Percentiles rank a stretch among this genome's conserved stretches.
phyloP scores from a whole-genome alignment of 2,888 invertebrate species.

The Alcis repandata region DNA sequence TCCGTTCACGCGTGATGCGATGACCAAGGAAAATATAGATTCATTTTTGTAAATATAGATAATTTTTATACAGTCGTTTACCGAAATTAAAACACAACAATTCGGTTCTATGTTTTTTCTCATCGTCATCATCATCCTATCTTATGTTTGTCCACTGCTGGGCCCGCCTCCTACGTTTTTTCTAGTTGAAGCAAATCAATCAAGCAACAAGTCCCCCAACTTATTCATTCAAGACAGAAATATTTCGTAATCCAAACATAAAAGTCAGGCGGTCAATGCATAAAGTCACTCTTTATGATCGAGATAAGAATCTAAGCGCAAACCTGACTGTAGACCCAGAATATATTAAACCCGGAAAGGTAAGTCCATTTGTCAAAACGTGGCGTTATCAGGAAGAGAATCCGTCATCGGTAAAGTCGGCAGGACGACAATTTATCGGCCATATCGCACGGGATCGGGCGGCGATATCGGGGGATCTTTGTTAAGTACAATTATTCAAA shows the following conservation, averaged over 20 bases:
- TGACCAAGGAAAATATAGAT: no score
- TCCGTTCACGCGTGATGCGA: no score
- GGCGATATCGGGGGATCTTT: conserved; percentile 57
- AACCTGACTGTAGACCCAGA: conserved; percentile 58
- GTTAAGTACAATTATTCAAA: conserved; percentile 45
- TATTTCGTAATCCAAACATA: conserved; percentile 42
- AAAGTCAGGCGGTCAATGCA: conserved; percentile 45
- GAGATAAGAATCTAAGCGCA: conserved; percentile 72
- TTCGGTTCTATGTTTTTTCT: no score
- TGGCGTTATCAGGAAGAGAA: conserved; percentile 77
- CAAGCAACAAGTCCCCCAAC: not conserved
- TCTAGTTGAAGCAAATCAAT: not conserved
- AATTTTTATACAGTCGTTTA: no score
- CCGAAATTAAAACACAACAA: no score
- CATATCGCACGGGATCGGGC: conserved; percentile 77
- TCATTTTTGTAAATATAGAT: no score
- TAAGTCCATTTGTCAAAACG: conserved; percentile 82
- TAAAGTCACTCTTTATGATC: conserved; percentile 38
- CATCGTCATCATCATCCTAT: no score
- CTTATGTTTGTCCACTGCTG: no score
- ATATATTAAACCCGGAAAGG: conserved; percentile 72
- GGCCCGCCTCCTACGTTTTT: no score
- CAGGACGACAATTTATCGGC: conserved; percentile 70
- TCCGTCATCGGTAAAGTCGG: conserved; percentile 76
- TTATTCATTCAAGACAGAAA: conserved; percentile 17